Percentiles rank a stretch among this genome's conserved stretches.
phyloP scores from a whole-genome alignment of 1,140 invertebrate genomes.

The Drosophila subobscura region DNA sequence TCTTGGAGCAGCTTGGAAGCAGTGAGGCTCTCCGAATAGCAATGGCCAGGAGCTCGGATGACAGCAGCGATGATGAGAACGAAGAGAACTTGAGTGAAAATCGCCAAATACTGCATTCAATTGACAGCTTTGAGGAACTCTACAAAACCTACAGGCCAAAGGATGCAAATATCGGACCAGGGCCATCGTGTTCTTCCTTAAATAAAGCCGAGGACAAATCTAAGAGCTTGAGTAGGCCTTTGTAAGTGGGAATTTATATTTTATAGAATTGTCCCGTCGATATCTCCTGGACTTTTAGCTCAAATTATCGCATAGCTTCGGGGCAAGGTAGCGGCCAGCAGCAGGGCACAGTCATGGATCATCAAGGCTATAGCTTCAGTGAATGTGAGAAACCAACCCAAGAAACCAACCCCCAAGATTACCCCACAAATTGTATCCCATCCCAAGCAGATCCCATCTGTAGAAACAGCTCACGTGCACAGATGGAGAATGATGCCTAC shows the following conservation, averaged over 20 bases:
- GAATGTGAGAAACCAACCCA: slow-evolving; percentile 16
- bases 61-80: slow-evolving; percentile 6
- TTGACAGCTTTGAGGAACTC: slow-evolving; percentile 14
- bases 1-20: too few species aligned
- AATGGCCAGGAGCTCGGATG: slow-evolving; percentile 31
- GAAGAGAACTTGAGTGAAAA: neutral
- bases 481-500: too few species aligned
- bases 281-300: slow-evolving; percentile 7
- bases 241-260: slow-evolving; percentile 17
- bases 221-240: slow-evolving; percentile 9
- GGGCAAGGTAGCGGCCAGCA: neutral
- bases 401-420: neutral
- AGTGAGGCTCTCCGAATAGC: too few species aligned
- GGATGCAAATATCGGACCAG: neutral
- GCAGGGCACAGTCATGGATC: slow-evolving; percentile 10
- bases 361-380: slow-evolving; percentile 11
- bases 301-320: slow-evolving; percentile 3
- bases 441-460: neutral
- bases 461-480: neutral
- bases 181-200: neutral
- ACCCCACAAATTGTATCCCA: too few species aligned
- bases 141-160: slow-evolving; percentile 2
- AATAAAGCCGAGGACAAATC: neutral
- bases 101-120: neutral
- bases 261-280: neutral